These are phyloP conservation scores for Lepus timidus DNA, from an alignment of 2,113 vertebrate genomes.

Conservation along the genomic window DNA sequence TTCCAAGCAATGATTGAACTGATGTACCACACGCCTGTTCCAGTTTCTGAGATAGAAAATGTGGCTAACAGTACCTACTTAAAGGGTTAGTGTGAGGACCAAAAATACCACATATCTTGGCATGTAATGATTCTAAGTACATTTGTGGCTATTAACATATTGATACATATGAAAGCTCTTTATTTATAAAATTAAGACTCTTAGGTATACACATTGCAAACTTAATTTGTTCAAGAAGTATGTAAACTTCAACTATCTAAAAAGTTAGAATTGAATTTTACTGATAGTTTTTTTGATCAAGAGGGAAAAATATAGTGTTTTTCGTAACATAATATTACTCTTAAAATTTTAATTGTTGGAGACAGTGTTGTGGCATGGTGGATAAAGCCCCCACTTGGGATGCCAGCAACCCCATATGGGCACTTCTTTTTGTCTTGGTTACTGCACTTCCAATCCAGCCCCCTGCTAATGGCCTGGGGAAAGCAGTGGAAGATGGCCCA, in stretches of 20 bases:
- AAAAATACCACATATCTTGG: not conserved
- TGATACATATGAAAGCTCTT: not conserved
- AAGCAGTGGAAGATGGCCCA: too few species aligned
- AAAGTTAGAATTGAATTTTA: constrained; percentile 27
- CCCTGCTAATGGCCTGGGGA: too few species aligned
- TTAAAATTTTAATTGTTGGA: not conserved
- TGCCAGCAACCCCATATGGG: too few species aligned
- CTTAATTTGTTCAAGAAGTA: not conserved
- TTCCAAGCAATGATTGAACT: too few species aligned
- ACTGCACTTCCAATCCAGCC: too few species aligned
- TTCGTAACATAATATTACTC: not conserved
- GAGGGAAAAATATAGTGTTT: not conserved
- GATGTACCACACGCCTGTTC: too few species aligned
- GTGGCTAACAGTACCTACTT: too few species aligned
- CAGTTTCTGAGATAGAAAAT: too few species aligned
- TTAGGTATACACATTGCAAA: not conserved
- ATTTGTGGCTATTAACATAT: not conserved
- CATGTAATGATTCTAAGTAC: constrained; percentile 9
- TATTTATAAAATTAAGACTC: not conserved
- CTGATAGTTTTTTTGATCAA: not conserved
- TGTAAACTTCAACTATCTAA: constrained; percentile 13
- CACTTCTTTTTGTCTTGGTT: too few species aligned
- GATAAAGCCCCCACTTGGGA: too few species aligned
- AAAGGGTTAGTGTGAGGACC: not conserved
- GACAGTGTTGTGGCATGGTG: too few species aligned